phyloP scores from a whole-genome alignment of 2,888 invertebrate genomes.

The Ceramica pisi region DNA sequence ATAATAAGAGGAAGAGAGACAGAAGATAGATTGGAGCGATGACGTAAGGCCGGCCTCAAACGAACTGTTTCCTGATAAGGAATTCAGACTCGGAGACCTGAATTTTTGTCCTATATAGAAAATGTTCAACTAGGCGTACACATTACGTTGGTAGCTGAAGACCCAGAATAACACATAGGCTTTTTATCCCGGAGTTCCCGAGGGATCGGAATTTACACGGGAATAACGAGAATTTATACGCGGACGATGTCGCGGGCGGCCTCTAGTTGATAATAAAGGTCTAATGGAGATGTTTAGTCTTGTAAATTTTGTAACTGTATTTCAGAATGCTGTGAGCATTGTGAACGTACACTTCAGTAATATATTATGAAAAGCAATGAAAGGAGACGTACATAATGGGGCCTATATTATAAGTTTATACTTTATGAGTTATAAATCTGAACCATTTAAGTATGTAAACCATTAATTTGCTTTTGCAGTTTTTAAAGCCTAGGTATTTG shows the following conservation, averaged over 20 bases:
- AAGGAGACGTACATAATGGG: constrained; percentile 3
- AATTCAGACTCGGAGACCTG: no score
- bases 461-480: constrained; percentile 8
- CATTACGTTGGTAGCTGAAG: no score
- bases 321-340: constrained; percentile 35
- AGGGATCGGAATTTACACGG: no score
- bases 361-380: constrained; percentile 41
- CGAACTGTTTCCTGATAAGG: no score
- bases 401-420: constrained; percentile 23
- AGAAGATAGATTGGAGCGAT: constrained; percentile 30
- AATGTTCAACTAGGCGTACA: no score
- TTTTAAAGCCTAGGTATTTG: not conserved
- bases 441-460: constrained; percentile 1
- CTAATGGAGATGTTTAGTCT: constrained; percentile 72
- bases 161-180: no score
- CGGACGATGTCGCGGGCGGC: no score
- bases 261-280: constrained; percentile 64
- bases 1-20: constrained; percentile 39
- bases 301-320: constrained; percentile 63
- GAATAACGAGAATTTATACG: no score
- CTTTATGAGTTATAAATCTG: constrained; percentile 34
- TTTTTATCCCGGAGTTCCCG: no score
- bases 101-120: no score
- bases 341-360: constrained; percentile 17
- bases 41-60: constrained; percentile 11